Evolutionary conservation across 2,113 vertebrate species (phyloP).

Genomic region (Himantopus leucocephalus): DNA sequence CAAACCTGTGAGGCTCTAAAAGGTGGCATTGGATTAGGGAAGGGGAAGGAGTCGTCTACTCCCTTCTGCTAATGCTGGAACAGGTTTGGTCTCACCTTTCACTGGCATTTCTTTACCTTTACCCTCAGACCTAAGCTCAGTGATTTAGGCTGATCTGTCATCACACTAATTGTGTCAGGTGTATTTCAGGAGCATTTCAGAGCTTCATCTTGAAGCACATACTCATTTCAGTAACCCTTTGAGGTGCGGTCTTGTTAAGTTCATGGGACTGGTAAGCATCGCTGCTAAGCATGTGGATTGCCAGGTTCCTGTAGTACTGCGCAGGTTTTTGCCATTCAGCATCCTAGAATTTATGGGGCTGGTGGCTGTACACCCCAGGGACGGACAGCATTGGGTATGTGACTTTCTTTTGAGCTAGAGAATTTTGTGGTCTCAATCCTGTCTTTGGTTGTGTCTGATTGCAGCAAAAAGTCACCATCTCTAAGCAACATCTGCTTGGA

Average conservation of each 20-base stretch:
- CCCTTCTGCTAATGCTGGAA: not conserved
- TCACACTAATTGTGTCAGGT: not conserved
- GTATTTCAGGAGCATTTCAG: not conserved
- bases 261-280: not conserved
- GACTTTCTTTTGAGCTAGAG: not conserved
- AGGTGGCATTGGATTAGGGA: not conserved
- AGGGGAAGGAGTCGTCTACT: not conserved
- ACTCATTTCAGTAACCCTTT: not conserved
- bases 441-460: not conserved
- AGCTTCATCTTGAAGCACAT: not conserved
- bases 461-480: not conserved
- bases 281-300: not conserved
- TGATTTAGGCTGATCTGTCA: not conserved
- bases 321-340: not conserved
- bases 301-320: not conserved
- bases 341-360: not conserved
- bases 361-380: not conserved
- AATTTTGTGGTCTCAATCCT: not conserved
- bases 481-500: not conserved
- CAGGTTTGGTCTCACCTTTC: not conserved
- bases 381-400: accelerated
- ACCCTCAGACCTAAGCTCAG: not conserved
- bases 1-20: not conserved
- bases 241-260: not conserved
- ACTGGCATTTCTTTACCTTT: not conserved